Percentiles rank a stretch among this genome's conserved stretches.
These are phyloP conservation scores for Palloptera scutellata DNA, from an alignment of 2,888 invertebrate species.

Conservation along the genomic window DNA sequence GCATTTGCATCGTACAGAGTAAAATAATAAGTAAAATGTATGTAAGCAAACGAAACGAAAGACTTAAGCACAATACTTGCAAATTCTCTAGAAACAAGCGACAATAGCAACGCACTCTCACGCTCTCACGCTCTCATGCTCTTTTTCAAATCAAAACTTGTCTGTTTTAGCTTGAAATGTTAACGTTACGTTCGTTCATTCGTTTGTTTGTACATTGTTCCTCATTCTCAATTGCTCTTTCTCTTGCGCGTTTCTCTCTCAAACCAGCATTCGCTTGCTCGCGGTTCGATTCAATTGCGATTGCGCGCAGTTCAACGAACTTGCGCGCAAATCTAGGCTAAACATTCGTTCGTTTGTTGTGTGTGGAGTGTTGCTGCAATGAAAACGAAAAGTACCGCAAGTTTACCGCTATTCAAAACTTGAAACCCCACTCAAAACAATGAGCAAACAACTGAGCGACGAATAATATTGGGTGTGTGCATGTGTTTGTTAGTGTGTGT, in stretches of 20 bases:
- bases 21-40: too few relatives aligned
- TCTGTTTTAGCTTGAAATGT: slow-evolving; percentile 7
- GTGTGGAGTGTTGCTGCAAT: slow-evolving; percentile 58
- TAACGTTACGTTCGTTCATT: slow-evolving; percentile 10
- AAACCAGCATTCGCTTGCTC: background rate
- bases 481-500: background rate
- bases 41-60: slow-evolving; percentile 44
- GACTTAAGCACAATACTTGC: slow-evolving; percentile 53
- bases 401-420: slow-evolving; percentile 62
- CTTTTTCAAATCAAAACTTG: slow-evolving; percentile 6
- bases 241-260: background rate
- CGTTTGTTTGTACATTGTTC: slow-evolving; percentile 27
- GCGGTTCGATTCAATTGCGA: background rate
- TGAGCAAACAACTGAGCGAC: slow-evolving; percentile 2
- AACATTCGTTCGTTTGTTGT: slow-evolving; percentile 57
- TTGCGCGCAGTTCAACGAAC: slow-evolving; percentile 63
- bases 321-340: slow-evolving; percentile 65
- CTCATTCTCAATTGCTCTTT: too few relatives aligned
- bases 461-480: background rate
- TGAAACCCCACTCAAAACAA: slow-evolving; percentile 12
- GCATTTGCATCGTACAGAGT: background rate
- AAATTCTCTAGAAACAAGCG: slow-evolving; percentile 27
- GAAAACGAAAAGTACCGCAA: slow-evolving; percentile 66
- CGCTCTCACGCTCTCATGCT: slow-evolving; percentile 23
- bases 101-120: slow-evolving; percentile 25